phyloP scores from a whole-genome alignment of 2,113 vertebrate species.

The Craseonycteris thonglongyai region DNA sequence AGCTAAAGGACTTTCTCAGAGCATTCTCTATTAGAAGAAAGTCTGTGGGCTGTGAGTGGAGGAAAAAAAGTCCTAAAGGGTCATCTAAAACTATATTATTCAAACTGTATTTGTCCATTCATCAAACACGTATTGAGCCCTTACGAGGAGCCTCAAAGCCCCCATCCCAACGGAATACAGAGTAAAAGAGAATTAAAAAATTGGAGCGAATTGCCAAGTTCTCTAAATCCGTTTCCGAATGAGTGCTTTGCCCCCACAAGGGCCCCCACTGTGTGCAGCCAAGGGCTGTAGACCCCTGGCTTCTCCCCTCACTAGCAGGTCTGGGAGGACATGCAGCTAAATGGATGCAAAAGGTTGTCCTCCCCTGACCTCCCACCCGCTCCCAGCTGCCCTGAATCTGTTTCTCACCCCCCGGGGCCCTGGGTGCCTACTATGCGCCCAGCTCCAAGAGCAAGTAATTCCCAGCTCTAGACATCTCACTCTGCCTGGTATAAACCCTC shows the following conservation, averaged over 20 bases:
- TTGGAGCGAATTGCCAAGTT: background rate
- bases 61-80: background rate
- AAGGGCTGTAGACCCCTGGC: no score
- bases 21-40: background rate
- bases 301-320: background rate
- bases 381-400: background rate
- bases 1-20: background rate
- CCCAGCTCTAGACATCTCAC: background rate
- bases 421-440: background rate
- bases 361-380: background rate
- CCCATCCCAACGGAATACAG: background rate
- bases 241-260: background rate
- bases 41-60: background rate
- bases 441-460: background rate
- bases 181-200: background rate
- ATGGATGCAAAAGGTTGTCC: background rate
- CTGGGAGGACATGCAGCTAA: background rate
- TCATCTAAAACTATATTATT: background rate
- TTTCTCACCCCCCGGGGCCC: background rate
- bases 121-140: background rate
- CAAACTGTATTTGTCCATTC: background rate
- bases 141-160: background rate
- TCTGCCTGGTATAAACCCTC: background rate
- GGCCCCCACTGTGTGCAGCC: background rate
- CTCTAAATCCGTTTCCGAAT: background rate